Percentiles rank a stretch among this genome's conserved stretches.
phyloP scores from a whole-genome alignment of 2,797 vertebrate species.

The Psittacula echo region DNA sequence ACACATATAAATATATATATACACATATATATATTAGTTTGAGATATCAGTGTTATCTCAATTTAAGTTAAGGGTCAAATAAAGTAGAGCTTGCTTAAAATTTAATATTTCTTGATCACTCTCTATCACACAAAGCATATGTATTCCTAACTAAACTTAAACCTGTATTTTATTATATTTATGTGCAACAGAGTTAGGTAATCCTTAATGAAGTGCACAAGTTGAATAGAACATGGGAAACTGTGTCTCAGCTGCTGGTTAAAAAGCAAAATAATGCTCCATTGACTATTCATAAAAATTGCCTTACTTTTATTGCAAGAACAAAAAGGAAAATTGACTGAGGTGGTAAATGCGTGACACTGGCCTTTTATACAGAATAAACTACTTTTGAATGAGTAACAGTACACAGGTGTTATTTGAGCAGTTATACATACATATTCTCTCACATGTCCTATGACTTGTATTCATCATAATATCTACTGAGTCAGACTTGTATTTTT shows the following conservation, averaged over 20 bases:
- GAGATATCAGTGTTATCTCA: fast-evolving
- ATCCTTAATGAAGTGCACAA: not conserved
- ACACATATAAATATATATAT: no score
- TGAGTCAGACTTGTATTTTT: not conserved
- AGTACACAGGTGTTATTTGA: not conserved
- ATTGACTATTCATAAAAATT: not conserved
- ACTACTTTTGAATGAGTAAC: not conserved
- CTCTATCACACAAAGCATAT: not conserved
- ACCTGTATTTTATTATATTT: not conserved
- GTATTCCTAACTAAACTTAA: not conserved
- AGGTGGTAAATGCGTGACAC: not conserved
- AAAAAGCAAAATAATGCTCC: not conserved
- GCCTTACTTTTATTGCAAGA: not conserved
- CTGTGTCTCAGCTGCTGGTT: not conserved
- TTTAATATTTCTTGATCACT: not conserved
- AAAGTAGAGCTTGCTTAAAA: not conserved
- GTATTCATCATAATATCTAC: not conserved
- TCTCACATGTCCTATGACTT: not conserved
- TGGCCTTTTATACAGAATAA: not conserved
- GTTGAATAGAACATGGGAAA: not conserved
- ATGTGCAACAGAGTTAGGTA: not conserved
- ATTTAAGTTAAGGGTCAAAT: not conserved
- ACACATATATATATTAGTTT: not conserved
- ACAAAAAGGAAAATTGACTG: not conserved
- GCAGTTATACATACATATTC: not conserved